Percentiles rank a stretch among this genome's conserved stretches.
phyloP scores from a whole-genome alignment of 2,113 vertebrate species.

The Ibidorhyncha struthersii region DNA sequence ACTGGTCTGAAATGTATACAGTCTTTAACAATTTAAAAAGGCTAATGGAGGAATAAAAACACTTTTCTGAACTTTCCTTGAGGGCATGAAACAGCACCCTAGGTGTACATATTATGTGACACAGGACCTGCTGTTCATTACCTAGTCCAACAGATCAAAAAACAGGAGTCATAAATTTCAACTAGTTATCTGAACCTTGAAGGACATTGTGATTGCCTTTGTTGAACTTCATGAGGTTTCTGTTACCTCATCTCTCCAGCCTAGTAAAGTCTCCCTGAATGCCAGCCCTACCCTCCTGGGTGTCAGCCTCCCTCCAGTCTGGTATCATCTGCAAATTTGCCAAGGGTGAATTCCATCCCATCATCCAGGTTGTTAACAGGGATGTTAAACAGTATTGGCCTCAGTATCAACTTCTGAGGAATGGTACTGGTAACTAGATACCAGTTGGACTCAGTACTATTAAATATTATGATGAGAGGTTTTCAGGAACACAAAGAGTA shows the following conservation, averaged over 20 bases:
- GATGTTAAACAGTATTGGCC: background rate
- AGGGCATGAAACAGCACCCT: background rate
- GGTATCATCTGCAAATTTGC: background rate
- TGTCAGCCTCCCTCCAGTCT: background rate
- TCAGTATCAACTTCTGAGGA: background rate
- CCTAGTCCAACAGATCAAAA: background rate
- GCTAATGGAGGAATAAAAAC: background rate
- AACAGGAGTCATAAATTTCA: background rate
- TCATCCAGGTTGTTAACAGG: background rate
- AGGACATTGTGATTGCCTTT: background rate
- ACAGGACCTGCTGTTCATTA: background rate
- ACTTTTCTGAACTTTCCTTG: background rate
- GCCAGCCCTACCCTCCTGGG: accelerated
- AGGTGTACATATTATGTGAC: background rate
- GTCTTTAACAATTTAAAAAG: background rate
- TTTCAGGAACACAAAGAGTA: background rate
- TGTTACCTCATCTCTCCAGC: background rate
- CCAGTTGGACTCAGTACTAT: background rate
- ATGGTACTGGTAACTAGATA: background rate
- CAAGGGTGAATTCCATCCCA: background rate
- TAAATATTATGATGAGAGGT: background rate
- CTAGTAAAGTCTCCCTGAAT: background rate
- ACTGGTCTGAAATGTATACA: background rate
- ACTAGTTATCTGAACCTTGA: background rate
- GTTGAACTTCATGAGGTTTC: background rate